Conservation (phyloP, 1,140 invertebrate genomes). For the Popillia japonica region DNA sequence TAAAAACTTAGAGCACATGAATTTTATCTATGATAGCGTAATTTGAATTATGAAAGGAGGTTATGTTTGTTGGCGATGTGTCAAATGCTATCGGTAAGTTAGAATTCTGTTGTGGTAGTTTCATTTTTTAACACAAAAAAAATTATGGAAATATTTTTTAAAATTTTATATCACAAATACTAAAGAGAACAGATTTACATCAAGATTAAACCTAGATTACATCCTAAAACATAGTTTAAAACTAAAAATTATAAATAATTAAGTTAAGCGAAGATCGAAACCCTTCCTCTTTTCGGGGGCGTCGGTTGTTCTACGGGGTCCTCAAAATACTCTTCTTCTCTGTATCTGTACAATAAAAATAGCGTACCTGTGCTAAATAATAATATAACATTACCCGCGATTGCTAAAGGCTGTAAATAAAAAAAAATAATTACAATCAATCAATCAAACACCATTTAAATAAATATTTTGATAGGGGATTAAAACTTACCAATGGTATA, state of each 20-base stretch:
- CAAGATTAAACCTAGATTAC: background rate
- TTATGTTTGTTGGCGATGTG: background rate
- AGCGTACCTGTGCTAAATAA: slow-evolving; percentile 10
- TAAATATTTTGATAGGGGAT: background rate
- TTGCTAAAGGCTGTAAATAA: slow-evolving; percentile 28
- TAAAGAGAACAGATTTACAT: background rate
- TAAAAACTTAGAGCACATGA: background rate
- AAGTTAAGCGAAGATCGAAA: background rate
- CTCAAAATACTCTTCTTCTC: slow-evolving; percentile 1
- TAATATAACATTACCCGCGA: slow-evolving; percentile 31
- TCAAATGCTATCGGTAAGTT: background rate
- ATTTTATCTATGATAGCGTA: background rate
- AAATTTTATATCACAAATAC: background rate
- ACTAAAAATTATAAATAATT: background rate
- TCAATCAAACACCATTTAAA: background rate
- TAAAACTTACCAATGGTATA: slow-evolving; percentile 36
- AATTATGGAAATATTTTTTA: background rate
- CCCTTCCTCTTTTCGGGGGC: background rate
- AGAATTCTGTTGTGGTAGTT: background rate
- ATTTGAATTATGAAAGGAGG: background rate
- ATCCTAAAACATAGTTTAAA: background rate
- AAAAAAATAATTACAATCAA: background rate
- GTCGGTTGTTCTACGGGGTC: background rate
- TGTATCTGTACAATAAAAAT: slow-evolving; percentile 37
- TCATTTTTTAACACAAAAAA: background rate